Base-by-base conservation (phyloP, 2,113 vertebrate genomes). In the Corydoras sp. region DNA sequence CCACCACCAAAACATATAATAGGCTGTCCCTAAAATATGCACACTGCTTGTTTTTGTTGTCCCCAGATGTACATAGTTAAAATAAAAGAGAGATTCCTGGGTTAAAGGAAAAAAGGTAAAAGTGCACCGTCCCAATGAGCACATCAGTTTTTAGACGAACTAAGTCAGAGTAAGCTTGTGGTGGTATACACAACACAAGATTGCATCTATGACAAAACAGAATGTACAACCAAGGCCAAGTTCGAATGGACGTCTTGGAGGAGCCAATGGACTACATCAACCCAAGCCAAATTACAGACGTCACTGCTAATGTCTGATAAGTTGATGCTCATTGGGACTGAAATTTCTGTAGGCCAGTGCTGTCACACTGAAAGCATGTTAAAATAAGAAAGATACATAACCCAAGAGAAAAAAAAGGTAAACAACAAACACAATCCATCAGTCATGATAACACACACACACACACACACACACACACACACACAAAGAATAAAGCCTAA, bases 341-440 rank as follows among this genome's bases (percentile, higher is more conserved):
- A 56, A 56, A n/a, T 13, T 56, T n/a, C 51, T 29, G 43, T 50
- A 60, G 14, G 62, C 59, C 56, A 58, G 68, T 61, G 59, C 65
- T 69, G 75, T 61, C 68, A 66, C 62, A 62, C 73, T 71, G 74
- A 66, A 24, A 79, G 69, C 69, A 67, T 64, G 65, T 58, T 58
- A 60, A 59, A 72, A 72, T 62, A 65, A 67, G 32, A 71, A 62
- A 48, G 9, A 54, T 35, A 10, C 11, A 51, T 12, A n/a, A 70
- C 13, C 62, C 6, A 24, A 53, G 50, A 71, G 53, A 50, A 13
- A 62, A 43, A 61, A 71, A 77, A 78, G 31, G 62, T 60, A 60
- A 72, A 78, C 58, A 63, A 35, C 77, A 75, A 75, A 72, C 58
- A 35, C 69, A 53, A 74, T 29, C 49, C 31, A 43, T 60, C 59